A percentile compares a stretch with the other conserved stretches of the same genome.
Evolutionary conservation across 2,888 invertebrate species (phyloP).

Genomic region (Polydrusus tereticollis): DNA sequence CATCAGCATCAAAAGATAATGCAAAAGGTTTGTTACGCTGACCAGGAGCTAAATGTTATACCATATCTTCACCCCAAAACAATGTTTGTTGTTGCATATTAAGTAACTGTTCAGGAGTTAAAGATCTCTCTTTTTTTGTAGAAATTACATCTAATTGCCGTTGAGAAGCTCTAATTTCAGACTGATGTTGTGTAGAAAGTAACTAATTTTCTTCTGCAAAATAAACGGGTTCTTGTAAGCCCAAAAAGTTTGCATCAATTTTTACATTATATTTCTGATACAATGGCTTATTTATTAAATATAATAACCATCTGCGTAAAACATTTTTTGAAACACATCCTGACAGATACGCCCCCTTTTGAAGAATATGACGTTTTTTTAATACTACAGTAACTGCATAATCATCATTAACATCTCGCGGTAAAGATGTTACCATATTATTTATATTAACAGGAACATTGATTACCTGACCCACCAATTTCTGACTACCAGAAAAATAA

Average conservation of each 20-base stretch:
- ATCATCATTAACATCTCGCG: neutral
- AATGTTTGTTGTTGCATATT: neutral
- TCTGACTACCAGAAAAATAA: slow-evolving; percentile 26
- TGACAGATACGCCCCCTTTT: neutral
- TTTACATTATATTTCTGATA: slow-evolving; percentile 8
- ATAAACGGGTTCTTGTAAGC: neutral
- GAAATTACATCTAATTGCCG: no score
- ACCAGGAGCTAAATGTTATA: neutral
- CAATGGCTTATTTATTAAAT: neutral
- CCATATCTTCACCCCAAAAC: neutral
- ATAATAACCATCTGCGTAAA: neutral
- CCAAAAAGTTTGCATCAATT: neutral
- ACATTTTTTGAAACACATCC: neutral
- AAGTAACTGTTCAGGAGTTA: neutral
- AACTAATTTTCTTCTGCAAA: no score
- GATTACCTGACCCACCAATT: neutral
- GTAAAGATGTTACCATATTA: neutral
- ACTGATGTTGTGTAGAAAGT: no score
- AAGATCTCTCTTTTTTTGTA: no score
- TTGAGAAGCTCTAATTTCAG: no score
- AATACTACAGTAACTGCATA: neutral
- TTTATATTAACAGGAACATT: neutral
- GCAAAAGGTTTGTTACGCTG: neutral
- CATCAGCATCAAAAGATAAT: neutral
- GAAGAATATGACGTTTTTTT: neutral